Evolutionary conservation across 2,888 invertebrate species (phyloP), one percentile per base, ranked within the genome.

Genomic region (Mayetiola destructor): DNA sequence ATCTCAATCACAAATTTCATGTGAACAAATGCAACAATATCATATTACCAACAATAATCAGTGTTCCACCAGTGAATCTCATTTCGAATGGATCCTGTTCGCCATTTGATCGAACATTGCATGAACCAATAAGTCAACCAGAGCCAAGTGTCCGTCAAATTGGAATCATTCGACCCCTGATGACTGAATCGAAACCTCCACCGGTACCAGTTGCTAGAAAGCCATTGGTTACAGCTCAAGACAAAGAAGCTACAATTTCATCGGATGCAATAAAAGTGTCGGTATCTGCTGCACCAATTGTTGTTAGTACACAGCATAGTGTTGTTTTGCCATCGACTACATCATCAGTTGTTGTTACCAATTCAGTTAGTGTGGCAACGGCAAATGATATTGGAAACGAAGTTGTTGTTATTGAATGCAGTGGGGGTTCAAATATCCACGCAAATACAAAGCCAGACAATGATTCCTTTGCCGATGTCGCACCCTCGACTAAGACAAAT

Each of bases 121-220:
- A 48, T 35, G 40, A 21, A 14, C 29, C 14, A 32, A 32, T 10
- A 52, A 8, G 37, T 23, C 54, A 54, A 32, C 54, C 18, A 2
- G 55, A 57, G n/a, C 53, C 54, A 21, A 55, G 30, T 29, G 67
- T 68, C 57, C 69, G 72, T 55, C 78, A 79, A 62, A 73, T 79
- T 58, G 79, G 78, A 59, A 75, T 80, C 61, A 79, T 80, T 66
- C 73, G 76, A 12, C 80, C 79, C 30, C 60, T 48, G 29, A 48
- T 27, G 23, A 56, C 59, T 18, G 59, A 60, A 4, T 4, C 16
- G 4, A 5, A 4, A 55, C 55, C 59, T 27, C 36, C 40, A 14
- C 57, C 57, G 23, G 35, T 35, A 10, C 55, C 55, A 20, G 32
- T 55, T 21, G 32, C 36, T 12, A 23, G 37, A 37, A 37, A 36